A percentile compares a stretch with the other conserved stretches of the same genome.
Evolutionary conservation across 2,888 invertebrate species (phyloP).

Genomic region (Scrobipalpa costella): DNA sequence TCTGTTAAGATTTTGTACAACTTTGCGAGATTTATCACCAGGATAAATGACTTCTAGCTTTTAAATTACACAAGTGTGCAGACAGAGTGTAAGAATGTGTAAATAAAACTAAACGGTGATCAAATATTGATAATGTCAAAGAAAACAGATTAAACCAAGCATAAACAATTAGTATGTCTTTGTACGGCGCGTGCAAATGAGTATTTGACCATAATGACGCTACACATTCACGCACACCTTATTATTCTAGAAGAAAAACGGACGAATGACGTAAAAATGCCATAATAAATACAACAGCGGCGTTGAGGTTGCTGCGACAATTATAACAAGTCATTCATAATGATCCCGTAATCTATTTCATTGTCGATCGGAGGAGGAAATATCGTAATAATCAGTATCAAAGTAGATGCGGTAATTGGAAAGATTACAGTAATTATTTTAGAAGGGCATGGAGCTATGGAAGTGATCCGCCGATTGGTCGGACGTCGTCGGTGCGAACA

Average conservation of each 20-base stretch:
- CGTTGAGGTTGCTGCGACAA: conserved; percentile 16
- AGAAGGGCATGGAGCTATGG: conserved; percentile 28
- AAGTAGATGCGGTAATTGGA: conserved; percentile 22
- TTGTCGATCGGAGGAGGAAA: conserved; percentile 24
- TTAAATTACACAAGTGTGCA: neutral
- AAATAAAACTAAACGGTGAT: conserved; percentile 10
- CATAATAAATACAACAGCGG: conserved; percentile 10
- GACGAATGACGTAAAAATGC: conserved; percentile 15
- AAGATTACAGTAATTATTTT: conserved; percentile 27
- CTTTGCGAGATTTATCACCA: conserved; percentile 13
- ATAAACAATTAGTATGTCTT: conserved; percentile 11
- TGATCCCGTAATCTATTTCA: conserved; percentile 22
- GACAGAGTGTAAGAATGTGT: neutral
- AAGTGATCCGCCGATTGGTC: conserved; percentile 17
- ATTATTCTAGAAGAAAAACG: conserved; percentile 6
- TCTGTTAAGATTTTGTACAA: neutral
- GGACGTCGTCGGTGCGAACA: neutral
- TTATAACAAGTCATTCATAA: conserved; percentile 21
- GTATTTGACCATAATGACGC: conserved; percentile 22
- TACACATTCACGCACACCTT: neutral
- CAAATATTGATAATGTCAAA: conserved; percentile 14
- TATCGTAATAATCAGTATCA: conserved; percentile 24
- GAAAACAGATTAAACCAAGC: neutral
- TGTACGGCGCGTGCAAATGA: neutral
- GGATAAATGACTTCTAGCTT: neutral